Evolutionary conservation across 2,797 vertebrate genomes (phyloP).

Genomic region (Acomys russatus): DNA sequence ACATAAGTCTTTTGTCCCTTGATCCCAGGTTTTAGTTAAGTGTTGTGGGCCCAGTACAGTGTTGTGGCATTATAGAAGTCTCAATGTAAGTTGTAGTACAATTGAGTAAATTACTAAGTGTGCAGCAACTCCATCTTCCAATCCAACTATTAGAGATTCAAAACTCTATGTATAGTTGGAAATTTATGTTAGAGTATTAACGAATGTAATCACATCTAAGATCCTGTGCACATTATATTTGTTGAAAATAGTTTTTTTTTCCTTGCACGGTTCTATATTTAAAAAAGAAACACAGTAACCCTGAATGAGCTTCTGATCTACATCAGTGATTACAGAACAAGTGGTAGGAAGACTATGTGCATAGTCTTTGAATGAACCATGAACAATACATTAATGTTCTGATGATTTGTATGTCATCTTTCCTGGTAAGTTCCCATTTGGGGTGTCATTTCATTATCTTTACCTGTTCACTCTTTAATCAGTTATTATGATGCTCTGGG

Average conservation of each 20-base stretch:
- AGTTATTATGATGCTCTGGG: conserved; percentile 62
- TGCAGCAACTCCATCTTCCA: background rate
- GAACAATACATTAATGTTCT: conserved; percentile 61
- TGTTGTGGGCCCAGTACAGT: background rate
- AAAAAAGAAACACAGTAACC: conserved; percentile 6
- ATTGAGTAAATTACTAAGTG: background rate
- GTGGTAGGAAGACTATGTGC: background rate
- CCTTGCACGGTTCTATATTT: conserved; percentile 39
- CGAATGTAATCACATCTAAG: conserved; percentile 9
- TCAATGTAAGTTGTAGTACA: background rate
- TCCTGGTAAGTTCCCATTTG: conserved; percentile 36
- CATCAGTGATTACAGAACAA: conserved; percentile 1
- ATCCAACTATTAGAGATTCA: background rate
- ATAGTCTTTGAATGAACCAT: conserved; percentile 61
- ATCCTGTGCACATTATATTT: background rate
- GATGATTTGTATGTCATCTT: background rate
- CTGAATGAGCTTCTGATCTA: background rate
- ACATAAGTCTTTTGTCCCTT: background rate
- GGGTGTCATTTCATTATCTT: conserved; percentile 22
- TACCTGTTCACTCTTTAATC: conserved; percentile 53
- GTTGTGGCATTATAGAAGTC: background rate
- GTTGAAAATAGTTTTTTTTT: conserved; percentile 11
- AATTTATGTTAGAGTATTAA: conserved; percentile 38
- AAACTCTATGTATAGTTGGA: conserved; percentile 5
- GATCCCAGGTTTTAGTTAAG: background rate